Percentiles rank a stretch among this genome's conserved stretches.
phyloP scores from a whole-genome alignment of 2,113 vertebrate genomes.

The cat (Felis catus) region DNA sequence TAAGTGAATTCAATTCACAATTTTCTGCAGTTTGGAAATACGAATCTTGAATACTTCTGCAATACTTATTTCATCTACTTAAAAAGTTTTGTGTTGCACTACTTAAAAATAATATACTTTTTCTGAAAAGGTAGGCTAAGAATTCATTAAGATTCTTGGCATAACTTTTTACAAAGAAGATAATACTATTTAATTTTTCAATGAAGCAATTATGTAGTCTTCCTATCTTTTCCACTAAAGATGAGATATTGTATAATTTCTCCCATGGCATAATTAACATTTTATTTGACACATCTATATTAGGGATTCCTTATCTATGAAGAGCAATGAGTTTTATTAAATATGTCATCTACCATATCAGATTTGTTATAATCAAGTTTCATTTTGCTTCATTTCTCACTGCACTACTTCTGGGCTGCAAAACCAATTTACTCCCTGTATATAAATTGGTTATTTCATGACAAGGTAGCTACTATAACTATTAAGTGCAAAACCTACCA shows the following conservation, averaged over 20 bases:
- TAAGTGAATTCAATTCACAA: constrained; percentile 46
- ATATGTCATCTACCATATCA: constrained; percentile 62
- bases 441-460: constrained; percentile 61
- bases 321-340: constrained; percentile 75
- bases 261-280: constrained; percentile 66
- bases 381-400: constrained; percentile 68
- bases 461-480: constrained; percentile 36
- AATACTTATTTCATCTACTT: constrained; percentile 43
- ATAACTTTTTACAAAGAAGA: constrained; percentile 74
- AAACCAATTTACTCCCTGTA: constrained; percentile 46
- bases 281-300: constrained; percentile 73
- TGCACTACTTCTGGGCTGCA: constrained; percentile 29
- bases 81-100: constrained; percentile 31
- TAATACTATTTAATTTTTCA: constrained; percentile 77
- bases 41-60: constrained; percentile 37
- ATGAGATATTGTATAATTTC: constrained; percentile 70
- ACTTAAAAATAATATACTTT: constrained; percentile 54
- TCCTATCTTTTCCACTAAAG: constrained; percentile 70
- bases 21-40: constrained; percentile 53
- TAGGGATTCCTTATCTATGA: constrained; percentile 67
- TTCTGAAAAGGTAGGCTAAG: constrained; percentile 65
- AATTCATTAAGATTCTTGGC: constrained; percentile 64
- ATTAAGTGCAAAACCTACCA: constrained; percentile 51
- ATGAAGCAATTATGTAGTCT: constrained; percentile 68
- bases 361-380: constrained; percentile 79